Base-by-base conservation (phyloP, 2,113 vertebrate species). In the Trochalopteron elliotii region DNA sequence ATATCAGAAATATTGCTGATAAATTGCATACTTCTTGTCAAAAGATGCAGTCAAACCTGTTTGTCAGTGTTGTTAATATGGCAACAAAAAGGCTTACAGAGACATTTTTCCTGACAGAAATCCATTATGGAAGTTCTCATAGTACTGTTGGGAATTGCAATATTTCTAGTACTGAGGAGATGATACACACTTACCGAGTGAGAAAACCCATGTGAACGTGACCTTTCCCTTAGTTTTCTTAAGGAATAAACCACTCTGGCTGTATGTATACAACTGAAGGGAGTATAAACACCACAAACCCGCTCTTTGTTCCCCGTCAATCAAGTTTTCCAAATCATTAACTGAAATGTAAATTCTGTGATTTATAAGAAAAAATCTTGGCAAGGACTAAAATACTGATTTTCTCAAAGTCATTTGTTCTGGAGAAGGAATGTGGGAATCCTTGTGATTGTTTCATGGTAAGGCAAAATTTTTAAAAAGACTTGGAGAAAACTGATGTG, bases 191-290 rank as follows among this genome's bases (percentile, higher is more conserved):
- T 91, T 88, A 27, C 63, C 77, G 40, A 88, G 71, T 47, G 50
- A 88, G 70, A 79, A 93, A 85, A 83, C 7, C 22, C 78, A 85
- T 65, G 81, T 85, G 82, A 95, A 86, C 35, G 12, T 42, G 71
- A 96, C 88, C 83, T 90, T 96, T 94, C 85, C 64, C 85, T 78
- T 91, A 59, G 40, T 76, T 91, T 92, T 86, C 53, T 49, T 70
- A 33, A 78, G 79, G 44, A 88, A 86, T 70, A 93, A 96, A 92
- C 52, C 24, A 92, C 76, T 83, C 60, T 64, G 60, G 19, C 40
- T 89, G 89, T 64, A 71, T 52, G 16, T 64, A 87, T 68, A 84
- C 90, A 96, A 55, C n/a, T 9, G 25, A 83, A 78, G 17, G 22
- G 42, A 83, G 17, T 9, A 70, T 59, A 87, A 87, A 67, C 37